Conservation (phyloP, 2,113 vertebrate species). For the Acanthisitta chloris region DNA sequence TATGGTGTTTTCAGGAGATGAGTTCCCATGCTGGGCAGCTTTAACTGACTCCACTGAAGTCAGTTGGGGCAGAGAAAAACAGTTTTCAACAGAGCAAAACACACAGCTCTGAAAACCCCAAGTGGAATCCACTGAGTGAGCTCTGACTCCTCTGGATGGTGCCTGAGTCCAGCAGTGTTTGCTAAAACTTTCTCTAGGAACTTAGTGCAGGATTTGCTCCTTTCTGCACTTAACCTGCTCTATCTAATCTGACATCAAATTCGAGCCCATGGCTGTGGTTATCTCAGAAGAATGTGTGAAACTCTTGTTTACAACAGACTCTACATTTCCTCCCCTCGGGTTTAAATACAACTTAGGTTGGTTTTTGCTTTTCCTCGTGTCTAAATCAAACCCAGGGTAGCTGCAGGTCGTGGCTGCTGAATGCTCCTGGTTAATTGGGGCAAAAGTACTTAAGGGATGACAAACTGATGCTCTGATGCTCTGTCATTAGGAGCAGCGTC, state of each 20-base stretch:
- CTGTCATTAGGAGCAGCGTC: not conserved
- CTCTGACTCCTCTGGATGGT: not conserved
- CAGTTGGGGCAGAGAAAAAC: not conserved
- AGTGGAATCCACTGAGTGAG: fast-evolving
- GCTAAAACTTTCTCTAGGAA: not conserved
- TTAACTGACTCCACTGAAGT: not conserved
- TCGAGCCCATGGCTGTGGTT: not conserved
- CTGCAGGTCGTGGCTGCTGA: fast-evolving
- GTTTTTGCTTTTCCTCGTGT: not conserved
- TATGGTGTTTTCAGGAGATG: not conserved
- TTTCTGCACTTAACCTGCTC: not conserved
- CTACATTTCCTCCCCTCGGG: not conserved
- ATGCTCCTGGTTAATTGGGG: not conserved
- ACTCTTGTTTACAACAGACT: conserved; percentile 18
- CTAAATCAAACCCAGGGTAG: not conserved
- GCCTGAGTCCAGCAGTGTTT: not conserved
- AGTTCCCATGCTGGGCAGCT: not conserved
- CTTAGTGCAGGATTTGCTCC: not conserved
- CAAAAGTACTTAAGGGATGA: not conserved
- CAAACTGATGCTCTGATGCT: not conserved
- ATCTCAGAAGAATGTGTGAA: not conserved
- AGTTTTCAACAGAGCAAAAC: not conserved
- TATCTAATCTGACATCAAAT: not conserved
- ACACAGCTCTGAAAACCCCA: fast-evolving
- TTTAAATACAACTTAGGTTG: not conserved